These are phyloP conservation scores for Dryobota labecula DNA, from an alignment of 2,888 invertebrate species.

Conservation along the genomic window DNA sequence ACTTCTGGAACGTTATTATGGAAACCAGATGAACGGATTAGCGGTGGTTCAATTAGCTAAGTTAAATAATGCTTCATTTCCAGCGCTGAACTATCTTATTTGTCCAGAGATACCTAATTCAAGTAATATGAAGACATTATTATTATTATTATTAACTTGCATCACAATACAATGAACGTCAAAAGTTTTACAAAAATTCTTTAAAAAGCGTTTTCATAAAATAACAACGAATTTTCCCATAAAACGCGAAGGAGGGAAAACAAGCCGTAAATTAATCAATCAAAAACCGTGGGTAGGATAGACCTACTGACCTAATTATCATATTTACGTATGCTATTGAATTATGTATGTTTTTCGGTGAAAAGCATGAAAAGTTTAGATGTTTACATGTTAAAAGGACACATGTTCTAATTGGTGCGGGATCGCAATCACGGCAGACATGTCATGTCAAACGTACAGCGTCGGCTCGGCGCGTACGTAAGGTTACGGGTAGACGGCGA, in stretches of 20 bases:
- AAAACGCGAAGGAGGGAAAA: slow-evolving; percentile 31
- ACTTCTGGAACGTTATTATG: slow-evolving; percentile 33
- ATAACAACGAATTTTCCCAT: slow-evolving; percentile 16
- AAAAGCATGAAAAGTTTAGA: slow-evolving; percentile 25
- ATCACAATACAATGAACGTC: neutral
- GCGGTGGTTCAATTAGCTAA: slow-evolving; percentile 56
- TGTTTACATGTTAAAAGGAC: slow-evolving; percentile 43
- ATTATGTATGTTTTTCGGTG: slow-evolving; percentile 30
- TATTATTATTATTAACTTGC: neutral
- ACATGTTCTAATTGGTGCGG: slow-evolving; percentile 62
- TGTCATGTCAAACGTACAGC: slow-evolving; percentile 64
- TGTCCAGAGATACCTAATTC: neutral
- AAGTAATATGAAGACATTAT: neutral
- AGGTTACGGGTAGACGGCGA: slow-evolving; percentile 69
- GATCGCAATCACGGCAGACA: slow-evolving; percentile 65
- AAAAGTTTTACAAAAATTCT: neutral
- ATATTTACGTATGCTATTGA: slow-evolving; percentile 42
- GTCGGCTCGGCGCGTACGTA: slow-evolving; percentile 58
- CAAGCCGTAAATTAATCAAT: slow-evolving; percentile 54
- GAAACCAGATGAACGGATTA: slow-evolving; percentile 44
- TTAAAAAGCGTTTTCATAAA: slow-evolving; percentile 14
- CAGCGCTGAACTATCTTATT: slow-evolving; percentile 38
- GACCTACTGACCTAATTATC: slow-evolving; percentile 63
- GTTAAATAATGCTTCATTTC: slow-evolving; percentile 48
- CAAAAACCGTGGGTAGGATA: slow-evolving; percentile 45